phyloP scores from a whole-genome alignment of 1,140 invertebrate genomes.

The Hormaphis cornu region DNA sequence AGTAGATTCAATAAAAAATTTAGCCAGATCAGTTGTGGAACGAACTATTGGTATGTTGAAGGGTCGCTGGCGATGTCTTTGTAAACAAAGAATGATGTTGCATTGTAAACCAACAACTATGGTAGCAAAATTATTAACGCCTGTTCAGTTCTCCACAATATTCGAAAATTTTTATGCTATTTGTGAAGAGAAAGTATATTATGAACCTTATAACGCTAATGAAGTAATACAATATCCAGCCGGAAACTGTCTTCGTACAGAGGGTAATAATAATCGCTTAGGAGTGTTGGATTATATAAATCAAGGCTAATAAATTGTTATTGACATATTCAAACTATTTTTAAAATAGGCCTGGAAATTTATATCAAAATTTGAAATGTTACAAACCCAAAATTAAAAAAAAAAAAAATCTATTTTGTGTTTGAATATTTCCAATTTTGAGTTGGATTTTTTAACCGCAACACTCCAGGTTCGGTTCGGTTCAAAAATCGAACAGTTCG shows the following conservation, averaged over 20 bases:
- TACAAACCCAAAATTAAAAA: no score
- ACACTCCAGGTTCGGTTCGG: no score
- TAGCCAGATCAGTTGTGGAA: not conserved
- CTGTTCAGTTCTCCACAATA: not conserved
- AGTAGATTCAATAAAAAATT: not conserved
- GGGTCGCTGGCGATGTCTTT: constrained; percentile 7
- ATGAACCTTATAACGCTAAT: not conserved
- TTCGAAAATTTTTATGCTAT: not conserved
- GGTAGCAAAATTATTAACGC: not conserved
- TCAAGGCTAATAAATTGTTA: not conserved
- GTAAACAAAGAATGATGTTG: not conserved
- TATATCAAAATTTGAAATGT: no score
- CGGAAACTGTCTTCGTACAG: not conserved
- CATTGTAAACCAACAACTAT: not conserved
- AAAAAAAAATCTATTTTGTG: no score
- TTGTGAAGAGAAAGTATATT: not conserved
- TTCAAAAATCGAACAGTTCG: no score
- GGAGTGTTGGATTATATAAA: not conserved
- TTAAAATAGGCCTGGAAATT: no score
- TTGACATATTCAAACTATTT: not conserved
- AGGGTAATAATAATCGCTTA: not conserved
- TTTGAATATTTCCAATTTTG: no score
- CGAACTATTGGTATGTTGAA: not conserved
- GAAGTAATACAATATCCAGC: not conserved
- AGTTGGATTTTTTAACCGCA: no score